Evolutionary conservation across 2,888 invertebrate genomes (phyloP), one percentile per base, ranked within the genome.

Genomic region (Synanthedon vespiformis): DNA sequence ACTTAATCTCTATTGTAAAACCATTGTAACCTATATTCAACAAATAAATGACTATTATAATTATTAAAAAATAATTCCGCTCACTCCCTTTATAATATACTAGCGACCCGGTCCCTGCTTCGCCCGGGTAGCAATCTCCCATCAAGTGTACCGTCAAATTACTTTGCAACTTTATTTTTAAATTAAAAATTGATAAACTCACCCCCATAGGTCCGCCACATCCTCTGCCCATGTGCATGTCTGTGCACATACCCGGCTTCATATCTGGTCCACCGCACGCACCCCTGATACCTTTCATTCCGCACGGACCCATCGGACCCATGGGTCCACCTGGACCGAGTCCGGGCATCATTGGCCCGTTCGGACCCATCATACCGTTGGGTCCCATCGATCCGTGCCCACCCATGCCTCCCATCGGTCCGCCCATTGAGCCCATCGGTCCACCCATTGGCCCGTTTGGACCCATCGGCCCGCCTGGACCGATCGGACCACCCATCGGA

Each of bases 151-250:
- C 18, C 18, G 3, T 18, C 18, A 18, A 27, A 27, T 27, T 27
- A 27, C 27, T 6, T 27, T 27, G 1, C 6, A 27, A 27, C 5
- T 27, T 27, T 27, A 56, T 27, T 13, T 44, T 18, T 18, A 18
- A 18, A 18, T 18, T 18, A 11, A 34, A 40, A 22, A 22, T 22
- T 34, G 34, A 34, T 34, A 40, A 55, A 74, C 84, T 80, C 62
- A 88, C 88, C 68, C 87, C 88, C 88, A 88, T 88, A 49, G 88
- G 88, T 49, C 86, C 88, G 1, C 87, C 87, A 53, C 88, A 88
- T 2, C 81, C 87, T 60, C 88, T 74, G 13, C 86, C 85, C 87
- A 88, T 87, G 63, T 88, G 88, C 75, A 88, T 88, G 63, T 88
- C 88, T 56, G 81, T 74, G 58, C 88, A 88, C 86, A 88, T 88